phyloP scores from a whole-genome alignment of 2,888 invertebrate species.

The Asteroscopus sphinx region DNA sequence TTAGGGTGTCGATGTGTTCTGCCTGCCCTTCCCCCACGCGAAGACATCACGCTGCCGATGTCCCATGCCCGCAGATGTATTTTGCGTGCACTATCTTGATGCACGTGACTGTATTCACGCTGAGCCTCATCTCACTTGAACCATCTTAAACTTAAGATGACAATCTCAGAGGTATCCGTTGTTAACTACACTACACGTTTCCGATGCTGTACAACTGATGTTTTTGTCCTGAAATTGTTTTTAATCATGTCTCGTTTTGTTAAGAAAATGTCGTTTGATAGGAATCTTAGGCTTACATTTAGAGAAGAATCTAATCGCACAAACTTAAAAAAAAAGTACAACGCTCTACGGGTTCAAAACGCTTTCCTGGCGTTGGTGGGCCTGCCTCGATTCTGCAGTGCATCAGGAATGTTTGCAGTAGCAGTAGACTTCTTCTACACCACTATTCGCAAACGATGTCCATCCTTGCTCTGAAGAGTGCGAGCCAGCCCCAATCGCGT shows the following conservation, averaged over 20 bases:
- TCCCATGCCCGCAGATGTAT: conserved; percentile 57
- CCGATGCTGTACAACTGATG: conserved; percentile 24
- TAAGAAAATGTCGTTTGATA: not conserved
- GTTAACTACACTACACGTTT: conserved; percentile 33
- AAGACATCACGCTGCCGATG: conserved; percentile 59
- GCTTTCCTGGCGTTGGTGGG: too few relatives aligned
- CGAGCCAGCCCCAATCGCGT: too few relatives aligned
- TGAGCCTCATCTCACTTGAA: conserved; percentile 41
- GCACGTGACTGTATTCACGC: conserved; percentile 68
- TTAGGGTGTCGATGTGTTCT: conserved; percentile 28
- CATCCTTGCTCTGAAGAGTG: too few relatives aligned
- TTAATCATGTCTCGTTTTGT: conserved; percentile 13
- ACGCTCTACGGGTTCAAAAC: too few relatives aligned
- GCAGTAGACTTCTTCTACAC: too few relatives aligned
- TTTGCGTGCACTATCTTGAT: conserved; percentile 74
- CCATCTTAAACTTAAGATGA: conserved; percentile 46
- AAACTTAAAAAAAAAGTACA: too few relatives aligned
- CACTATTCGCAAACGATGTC: too few relatives aligned
- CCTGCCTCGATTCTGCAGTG: too few relatives aligned
- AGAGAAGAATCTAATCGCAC: too few relatives aligned
- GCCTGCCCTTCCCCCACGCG: conserved; percentile 42
- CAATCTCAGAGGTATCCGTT: conserved; percentile 42
- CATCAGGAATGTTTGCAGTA: too few relatives aligned
- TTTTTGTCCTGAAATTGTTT: conserved; percentile 7
- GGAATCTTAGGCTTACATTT: too few relatives aligned